Base-by-base conservation (phyloP, 2,888 invertebrate genomes). In the Theristus sp. region DNA sequence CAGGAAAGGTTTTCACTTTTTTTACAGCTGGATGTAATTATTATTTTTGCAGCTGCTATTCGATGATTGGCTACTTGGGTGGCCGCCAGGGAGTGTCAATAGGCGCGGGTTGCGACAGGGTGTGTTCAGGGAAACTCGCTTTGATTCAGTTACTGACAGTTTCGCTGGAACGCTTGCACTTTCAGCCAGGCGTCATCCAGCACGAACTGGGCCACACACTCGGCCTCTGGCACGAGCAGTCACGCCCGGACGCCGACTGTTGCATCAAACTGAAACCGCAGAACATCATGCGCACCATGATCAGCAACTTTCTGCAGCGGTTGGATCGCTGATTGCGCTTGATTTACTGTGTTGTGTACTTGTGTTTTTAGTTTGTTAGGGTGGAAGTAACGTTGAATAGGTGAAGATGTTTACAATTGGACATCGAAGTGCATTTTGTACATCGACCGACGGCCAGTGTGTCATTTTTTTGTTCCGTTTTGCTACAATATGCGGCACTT, bases 11-110 rank as follows among this genome's bases (percentile, higher is more conserved):
- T 13, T 17, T 13, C 38, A 38, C 17, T 13, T 38, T 38, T 38
- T 25, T 1, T 17, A 25, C 53, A 17, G 26, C 2, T 25, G 13
- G 17, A 17, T n/a, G 3, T 52, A 13, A 3, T 20, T 20, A 3
- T n/a, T 52, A 52, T 6, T 52, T 24, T 56, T 62, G 58, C 53
- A 63, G 64, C 2, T 72, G 72, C 62, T 73, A 72, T 62, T 72
- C 72, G 24, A 71, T 70, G 71, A 73, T 72, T 38, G 72, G 72
- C 1, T 59, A 67, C 13, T 66, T 66, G 58, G 72, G 72, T 20
- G 72, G 72, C 10, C 62, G 70, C n/a, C 72, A 72, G 62, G 70
- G 70, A 17, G 62, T 72, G 27, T 72, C 71, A 24, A 71, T 72
- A 47, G 72, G 72, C 1, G 66, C 67, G 57, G 70, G 67, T 53